Evolutionary conservation across 2,113 vertebrate genomes (phyloP), one percentile per base, ranked within the genome.

Genomic region (Synchiropus splendidus): DNA sequence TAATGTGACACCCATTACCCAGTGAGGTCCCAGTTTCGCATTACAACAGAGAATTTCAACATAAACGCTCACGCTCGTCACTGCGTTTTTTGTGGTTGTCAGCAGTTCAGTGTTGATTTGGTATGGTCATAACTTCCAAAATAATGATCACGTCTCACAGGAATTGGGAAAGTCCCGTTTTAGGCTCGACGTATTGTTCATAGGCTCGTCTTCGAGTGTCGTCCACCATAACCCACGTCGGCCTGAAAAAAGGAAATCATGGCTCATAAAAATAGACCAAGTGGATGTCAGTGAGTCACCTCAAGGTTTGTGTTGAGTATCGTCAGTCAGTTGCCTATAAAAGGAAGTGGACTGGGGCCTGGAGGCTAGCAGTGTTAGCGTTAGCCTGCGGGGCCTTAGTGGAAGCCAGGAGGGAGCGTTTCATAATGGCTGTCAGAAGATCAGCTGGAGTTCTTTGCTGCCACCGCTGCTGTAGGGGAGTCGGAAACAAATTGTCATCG

Each of bases 391-490:
- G 21, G 88, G 88, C 87, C 87, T 89, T 96, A 92, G 94, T 94
- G 92, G 90, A 86, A 90, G 89, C 89, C 92, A 92, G 89, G 88
- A 91, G 92, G 90, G 90, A 97, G 88, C 90, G 89, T 91, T 96
- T 95, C 91, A 92, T 96, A 95, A 97, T 94, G 92, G 91, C 92
- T 97, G 92, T 97, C 93, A 97, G 89, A 92, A 97, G 92, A 98
- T 96, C 91, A 97, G 86, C 93, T 96, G 93, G 94, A 97, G 95
- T 96, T 96, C 89, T 83, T 92, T 88, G 85, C 89, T 88, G 86
- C 74, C 86, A 90, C 89, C 85, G 90, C 89, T 85, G 89, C 92
- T 90, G 88, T 89, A 91, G 92, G 90, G 89, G 86, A 88, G 83
- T 90, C 88, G 89, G 89, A 94, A 92, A 92, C 88, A 94, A 95